These are phyloP conservation scores for Daboia siamensis DNA, from an alignment of 2,113 vertebrate species.

Conservation along the genomic window DNA sequence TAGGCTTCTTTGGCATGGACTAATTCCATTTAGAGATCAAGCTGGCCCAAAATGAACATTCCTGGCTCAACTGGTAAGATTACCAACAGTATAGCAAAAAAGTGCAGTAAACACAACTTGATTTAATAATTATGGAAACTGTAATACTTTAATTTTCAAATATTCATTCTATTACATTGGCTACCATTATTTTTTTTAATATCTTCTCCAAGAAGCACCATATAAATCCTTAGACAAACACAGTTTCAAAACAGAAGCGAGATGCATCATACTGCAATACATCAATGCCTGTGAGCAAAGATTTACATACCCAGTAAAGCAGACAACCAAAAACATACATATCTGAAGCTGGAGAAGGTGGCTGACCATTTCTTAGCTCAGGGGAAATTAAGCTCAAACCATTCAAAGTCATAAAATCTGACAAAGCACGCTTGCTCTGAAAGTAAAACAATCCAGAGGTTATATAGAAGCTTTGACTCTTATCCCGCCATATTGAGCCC, in stretches of 20 bases:
- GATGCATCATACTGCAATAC: background rate
- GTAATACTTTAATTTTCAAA: background rate
- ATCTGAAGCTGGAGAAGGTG: conserved; percentile 71
- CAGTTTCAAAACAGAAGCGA: background rate
- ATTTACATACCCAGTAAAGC: conserved; percentile 73
- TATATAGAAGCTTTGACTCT: background rate
- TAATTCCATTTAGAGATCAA: background rate
- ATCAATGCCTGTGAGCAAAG: background rate
- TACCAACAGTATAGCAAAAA: background rate
- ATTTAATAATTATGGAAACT: conserved; percentile 2
- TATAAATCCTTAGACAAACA: background rate
- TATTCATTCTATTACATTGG: background rate
- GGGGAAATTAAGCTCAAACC: conserved; percentile 72
- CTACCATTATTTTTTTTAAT: background rate
- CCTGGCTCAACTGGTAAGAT: background rate
- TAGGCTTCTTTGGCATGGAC: background rate
- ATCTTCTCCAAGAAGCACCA: background rate
- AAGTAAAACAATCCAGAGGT: background rate
- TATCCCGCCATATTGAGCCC: background rate
- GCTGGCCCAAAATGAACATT: background rate
- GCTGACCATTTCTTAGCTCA: conserved; percentile 68
- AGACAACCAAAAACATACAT: conserved; percentile 78
- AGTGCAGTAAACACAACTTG: background rate
- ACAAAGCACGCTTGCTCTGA: conserved; percentile 69
- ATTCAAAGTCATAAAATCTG: conserved; percentile 62